Base-by-base conservation (phyloP, 2,797 vertebrate species). In the Chanos chanos region DNA sequence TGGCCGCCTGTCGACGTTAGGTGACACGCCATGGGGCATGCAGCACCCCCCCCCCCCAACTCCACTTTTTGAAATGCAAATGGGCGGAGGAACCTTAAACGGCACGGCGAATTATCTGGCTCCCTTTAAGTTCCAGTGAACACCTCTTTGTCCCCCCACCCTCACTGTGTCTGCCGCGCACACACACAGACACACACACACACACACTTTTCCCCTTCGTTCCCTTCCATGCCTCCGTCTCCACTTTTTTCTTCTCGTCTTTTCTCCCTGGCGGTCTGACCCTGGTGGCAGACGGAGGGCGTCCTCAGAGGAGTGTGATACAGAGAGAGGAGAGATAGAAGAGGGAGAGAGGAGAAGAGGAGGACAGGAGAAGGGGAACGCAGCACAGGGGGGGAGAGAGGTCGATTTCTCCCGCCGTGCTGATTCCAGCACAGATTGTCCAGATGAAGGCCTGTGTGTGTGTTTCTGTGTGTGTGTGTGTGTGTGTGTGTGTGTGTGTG, bases 51-150 rank as follows among this genome's bases (percentile, higher is more conserved):
- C 53, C 53, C 60, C 64, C 40, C 37, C 56, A 55, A 22, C 37
- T 58, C 27, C 19, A 28, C 66, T 82, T 87, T 90, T 91, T 91
- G 80, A 93, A 90, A 91, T 90, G 87, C 83, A 90, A 91, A 92
- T 92, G 82, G 77, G 80, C 22, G 78, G 80, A 87, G 84, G 90
- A 88, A 92, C 87, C 84, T 90, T 90, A 89, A 92, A 89, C 85
- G 82, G 77, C 82, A 60, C 25, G 75, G 68, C 33, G 71, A 83
- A 82, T 85, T 74, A 80, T 89, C 81, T 87, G 62, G 79, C 62
- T 82, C 84, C 81, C 85, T 85, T 72, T 75, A 51, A 87, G 82
- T 85, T 66, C 59, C 67, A n/a, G n/a, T n/a, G 63, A 77, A 75
- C 62, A 64, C 62, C 72, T 60, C 30, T 47, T 61, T 64, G 47